Conservation (phyloP, 1,140 invertebrate genomes). For the Drosophila nigrodunni region DNA sequence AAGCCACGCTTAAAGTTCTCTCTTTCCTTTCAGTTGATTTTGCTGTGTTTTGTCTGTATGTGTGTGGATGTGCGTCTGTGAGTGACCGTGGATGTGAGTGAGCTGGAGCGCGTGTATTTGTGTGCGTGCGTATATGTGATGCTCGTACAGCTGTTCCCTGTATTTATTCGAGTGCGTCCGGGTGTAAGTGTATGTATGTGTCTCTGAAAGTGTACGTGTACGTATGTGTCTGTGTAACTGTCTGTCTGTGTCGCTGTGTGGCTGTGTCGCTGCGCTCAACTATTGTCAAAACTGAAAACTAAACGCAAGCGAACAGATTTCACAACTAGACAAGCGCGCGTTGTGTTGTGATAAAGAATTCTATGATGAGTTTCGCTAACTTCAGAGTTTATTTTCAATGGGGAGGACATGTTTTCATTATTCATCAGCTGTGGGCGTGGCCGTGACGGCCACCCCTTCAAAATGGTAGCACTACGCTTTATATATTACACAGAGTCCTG, state of each 20-base stretch:
- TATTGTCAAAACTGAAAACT: slow-evolving; percentile 70
- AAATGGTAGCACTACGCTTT: slow-evolving; percentile 71
- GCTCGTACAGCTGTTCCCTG: background rate
- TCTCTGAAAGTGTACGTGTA: background rate
- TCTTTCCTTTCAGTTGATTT: background rate
- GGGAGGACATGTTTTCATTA: slow-evolving; percentile 84
- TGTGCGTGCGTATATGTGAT: background rate
- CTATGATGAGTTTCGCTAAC: slow-evolving; percentile 84
- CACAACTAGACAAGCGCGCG: slow-evolving; percentile 84
- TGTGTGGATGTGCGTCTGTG: slow-evolving; percentile 9
- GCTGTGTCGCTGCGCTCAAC: slow-evolving; percentile 57
- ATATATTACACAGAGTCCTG: slow-evolving; percentile 39
- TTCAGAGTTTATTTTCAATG: slow-evolving; percentile 84
- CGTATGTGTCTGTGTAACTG: slow-evolving; percentile 13
- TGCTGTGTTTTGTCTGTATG: background rate
- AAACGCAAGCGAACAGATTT: slow-evolving; percentile 84
- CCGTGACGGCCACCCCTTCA: slow-evolving; percentile 46
- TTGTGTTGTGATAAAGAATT: slow-evolving; percentile 84
- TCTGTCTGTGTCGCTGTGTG: slow-evolving; percentile 25
- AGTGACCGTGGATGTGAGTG: slow-evolving; percentile 4
- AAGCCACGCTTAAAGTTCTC: slow-evolving; percentile 35
- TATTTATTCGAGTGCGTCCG: background rate
- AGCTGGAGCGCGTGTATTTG: too few relatives aligned
- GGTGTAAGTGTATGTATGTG: background rate
- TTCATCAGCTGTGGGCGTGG: slow-evolving; percentile 78